Base-by-base conservation (phyloP, 2,888 invertebrate species). In the Macropis europaea region DNA sequence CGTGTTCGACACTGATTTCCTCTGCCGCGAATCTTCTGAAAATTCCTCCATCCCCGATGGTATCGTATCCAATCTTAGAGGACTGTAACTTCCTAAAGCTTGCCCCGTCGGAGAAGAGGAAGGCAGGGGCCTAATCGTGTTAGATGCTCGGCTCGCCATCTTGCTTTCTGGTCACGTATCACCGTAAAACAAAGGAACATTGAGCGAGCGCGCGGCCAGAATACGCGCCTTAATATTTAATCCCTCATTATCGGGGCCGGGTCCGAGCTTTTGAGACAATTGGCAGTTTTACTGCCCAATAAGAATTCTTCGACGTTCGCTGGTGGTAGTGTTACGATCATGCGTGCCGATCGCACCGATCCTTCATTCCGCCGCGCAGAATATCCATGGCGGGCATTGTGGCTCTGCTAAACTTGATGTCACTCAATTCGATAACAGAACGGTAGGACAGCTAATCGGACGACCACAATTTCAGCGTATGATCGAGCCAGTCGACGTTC, bases 141-240 rank as follows among this genome's bases (percentile, higher is more conserved):
- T 87, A 87, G 84, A 78, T 75, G 72, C 66, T 73, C 67, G 53
- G 77, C 22, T 78, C 83, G 84, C 87, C 87, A 88, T 88, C 77
- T 87, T 89, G 86, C 86, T 88, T 88, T 89, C 89, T 88, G 88
- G 84, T 89, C 89, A 90, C 89, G 89, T 90, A 85, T 73, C 81
- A 79, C 77, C 88, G 85, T 89, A 88, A 89, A 89, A 89, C 89
- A 89, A 89, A 89, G 88, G 86, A 87, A 88, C 86, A 87, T 85
- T 82, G 84, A 59, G 80, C 70, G 82, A 76, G 75, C 64, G 76
- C 79, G 71, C 73, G 80, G 76, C 74, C 76, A 79, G 84, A 84
- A 86, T 87, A 86, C 85, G 79, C 78, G 73, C 81, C 81, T 89
- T 79, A 89, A 89, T 89, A 88, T 89, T 89, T 89, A 89, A 89